Conservation (phyloP, 2,888 invertebrate genomes). For the Andrena marginata region DNA sequence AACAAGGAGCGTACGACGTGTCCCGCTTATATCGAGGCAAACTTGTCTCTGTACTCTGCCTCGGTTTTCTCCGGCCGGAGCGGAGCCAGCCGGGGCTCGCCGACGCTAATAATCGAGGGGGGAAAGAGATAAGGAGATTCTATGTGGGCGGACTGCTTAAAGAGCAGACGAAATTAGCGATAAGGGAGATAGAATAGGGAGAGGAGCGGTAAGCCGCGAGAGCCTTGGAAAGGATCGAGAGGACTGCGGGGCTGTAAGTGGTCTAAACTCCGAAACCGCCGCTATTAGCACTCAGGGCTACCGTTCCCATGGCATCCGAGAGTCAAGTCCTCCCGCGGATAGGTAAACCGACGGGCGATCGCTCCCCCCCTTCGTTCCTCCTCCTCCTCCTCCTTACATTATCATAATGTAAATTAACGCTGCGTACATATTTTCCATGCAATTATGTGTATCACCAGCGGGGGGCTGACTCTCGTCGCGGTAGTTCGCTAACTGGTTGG, state of each 20-base stretch:
- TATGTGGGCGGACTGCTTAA: conserved; percentile 20
- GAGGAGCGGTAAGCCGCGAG: conserved; percentile 51
- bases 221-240: conserved; percentile 50
- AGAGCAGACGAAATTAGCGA: conserved; percentile 57
- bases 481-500: background rate
- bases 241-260: conserved; percentile 58
- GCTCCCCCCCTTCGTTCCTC: background rate
- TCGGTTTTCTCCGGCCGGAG: background rate
- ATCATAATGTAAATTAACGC: conserved; percentile 41
- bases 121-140: background rate
- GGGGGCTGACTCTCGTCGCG: background rate
- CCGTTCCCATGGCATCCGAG: conserved; percentile 18
- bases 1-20: background rate
- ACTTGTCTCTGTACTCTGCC: background rate
- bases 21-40: background rate
- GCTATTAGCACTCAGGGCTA: conserved; percentile 65
- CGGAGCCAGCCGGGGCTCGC: background rate
- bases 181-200: conserved; percentile 50
- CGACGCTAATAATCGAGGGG: conserved; percentile 38
- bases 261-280: conserved; percentile 66
- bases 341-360: background rate
- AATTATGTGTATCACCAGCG: conserved; percentile 21
- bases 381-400: background rate
- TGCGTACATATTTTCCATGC: conserved; percentile 13
- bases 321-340: conserved; percentile 6